Evolutionary conservation across 2,797 vertebrate species (phyloP), one percentile per base, ranked within the genome.

Genomic region (Adrianichthys oophorus): DNA sequence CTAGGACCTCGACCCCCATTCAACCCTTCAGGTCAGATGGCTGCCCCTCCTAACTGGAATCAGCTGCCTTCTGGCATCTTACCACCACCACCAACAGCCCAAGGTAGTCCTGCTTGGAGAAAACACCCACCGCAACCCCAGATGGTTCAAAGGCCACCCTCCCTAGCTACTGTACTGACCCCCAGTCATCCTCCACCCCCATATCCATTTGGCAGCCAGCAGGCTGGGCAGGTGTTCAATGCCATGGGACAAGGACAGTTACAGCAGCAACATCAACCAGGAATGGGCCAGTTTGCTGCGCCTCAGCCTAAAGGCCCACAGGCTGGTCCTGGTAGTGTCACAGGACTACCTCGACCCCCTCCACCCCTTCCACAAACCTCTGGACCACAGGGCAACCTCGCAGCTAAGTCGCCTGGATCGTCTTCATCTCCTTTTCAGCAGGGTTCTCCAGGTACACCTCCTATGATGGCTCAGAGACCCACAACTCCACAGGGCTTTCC

Each of bases 161-260:
- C 97, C 62, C 90, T 99, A 84, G 92, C 94, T 70, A 92, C 95
- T 74, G 93, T 97, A 71, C 97, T 97, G 90, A 98, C 97, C 67
- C 98, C 98, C 56, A 93, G 93, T 85, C 98, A 99, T 74, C 98
- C 98, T 72, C 98, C 98, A 26, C 98, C 98, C 71, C 98, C 97
- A 21, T 99, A 99, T 71, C 98, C 98, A 47, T 99, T 96, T 84
- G 97, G 97, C 85, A 99, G 96, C 89, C 97, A 99, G 79, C 98
- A 99, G 88, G 93, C 96, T 70, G 95, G 95, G 61, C 97, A 98
- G 76, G 91, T 89, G 51, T 93, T 92, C 45, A 92, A 68, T 73
- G 69, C 93, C 73, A 95, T 98, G 79, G 88, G 95, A 83, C 95
- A 94, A 86, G 96, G 94, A 76, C 92, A 95, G 74, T 90, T 95